Evolutionary conservation across 2,888 invertebrate genomes (phyloP).

Genomic region (Colostygia pectinataria): DNA sequence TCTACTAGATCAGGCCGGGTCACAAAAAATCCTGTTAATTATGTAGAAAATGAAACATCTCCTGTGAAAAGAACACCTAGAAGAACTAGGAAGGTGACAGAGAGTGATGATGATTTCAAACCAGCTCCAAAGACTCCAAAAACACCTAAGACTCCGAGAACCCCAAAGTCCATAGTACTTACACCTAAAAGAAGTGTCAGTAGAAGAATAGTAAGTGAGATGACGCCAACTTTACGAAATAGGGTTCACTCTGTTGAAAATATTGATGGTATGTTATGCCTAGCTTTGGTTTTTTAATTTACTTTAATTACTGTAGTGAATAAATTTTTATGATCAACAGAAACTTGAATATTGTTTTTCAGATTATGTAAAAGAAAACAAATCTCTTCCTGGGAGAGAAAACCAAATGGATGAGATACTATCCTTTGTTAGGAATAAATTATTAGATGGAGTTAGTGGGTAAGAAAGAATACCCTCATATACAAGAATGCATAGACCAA

Average conservation of each 20-base stretch:
- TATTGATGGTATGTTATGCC: conserved; percentile 55
- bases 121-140: conserved; percentile 45
- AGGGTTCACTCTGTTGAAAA: conserved; percentile 68
- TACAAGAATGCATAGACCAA: no score
- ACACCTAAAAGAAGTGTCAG: conserved; percentile 59
- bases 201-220: conserved; percentile 60
- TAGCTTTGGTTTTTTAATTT: no score
- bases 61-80: conserved; percentile 57
- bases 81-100: conserved; percentile 46
- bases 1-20: conserved; percentile 55
- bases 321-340: no score
- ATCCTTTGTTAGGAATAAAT: conserved; percentile 68
- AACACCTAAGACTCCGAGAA: conserved; percentile 50
- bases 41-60: conserved; percentile 60
- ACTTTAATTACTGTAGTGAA: no score
- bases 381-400: conserved; percentile 70
- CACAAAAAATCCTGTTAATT: conserved; percentile 49
- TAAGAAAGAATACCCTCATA: conserved; percentile 42
- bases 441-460: conserved; percentile 68
- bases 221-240: conserved; percentile 64
- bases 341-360: conserved; percentile 30
- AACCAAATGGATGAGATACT: conserved; percentile 72
- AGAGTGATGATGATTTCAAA: conserved; percentile 66
- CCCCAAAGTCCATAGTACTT: conserved; percentile 43
- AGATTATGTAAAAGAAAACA: conserved; percentile 64